Percentiles rank a stretch among this genome's conserved stretches.
phyloP scores from a whole-genome alignment of 2,797 vertebrate species.

The Sparus aurata region DNA sequence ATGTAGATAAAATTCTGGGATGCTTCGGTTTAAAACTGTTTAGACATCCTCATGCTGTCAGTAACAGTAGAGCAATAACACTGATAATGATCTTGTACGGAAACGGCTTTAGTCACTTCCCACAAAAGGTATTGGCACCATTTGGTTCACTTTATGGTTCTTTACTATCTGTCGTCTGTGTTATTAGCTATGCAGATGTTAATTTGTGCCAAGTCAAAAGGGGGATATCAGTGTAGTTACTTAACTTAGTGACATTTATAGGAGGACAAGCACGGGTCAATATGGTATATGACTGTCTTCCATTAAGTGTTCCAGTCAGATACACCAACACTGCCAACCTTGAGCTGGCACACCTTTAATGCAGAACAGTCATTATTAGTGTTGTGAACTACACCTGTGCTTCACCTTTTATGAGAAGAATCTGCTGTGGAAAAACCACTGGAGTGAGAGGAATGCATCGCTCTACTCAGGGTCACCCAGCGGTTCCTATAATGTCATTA shows the following conservation, averaged over 20 bases:
- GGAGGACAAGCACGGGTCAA: background rate
- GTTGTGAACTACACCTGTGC: constrained; percentile 4
- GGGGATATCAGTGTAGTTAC: background rate
- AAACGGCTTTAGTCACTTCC: background rate
- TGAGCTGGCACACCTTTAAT: constrained; percentile 1
- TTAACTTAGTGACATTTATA: background rate
- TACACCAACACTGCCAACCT: background rate
- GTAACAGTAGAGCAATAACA: background rate
- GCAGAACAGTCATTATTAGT: constrained; percentile 10
- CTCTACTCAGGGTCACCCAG: background rate
- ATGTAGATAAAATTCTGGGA: background rate
- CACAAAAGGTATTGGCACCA: background rate
- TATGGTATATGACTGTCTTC: background rate
- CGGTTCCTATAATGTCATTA: background rate
- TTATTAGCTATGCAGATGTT: background rate
- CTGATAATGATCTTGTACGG: background rate
- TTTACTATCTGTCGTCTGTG: background rate
- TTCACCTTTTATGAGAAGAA: constrained; percentile 9
- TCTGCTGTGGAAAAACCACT: background rate
- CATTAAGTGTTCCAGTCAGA: constrained; percentile 1
- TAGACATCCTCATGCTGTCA: background rate
- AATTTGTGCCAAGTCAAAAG: background rate
- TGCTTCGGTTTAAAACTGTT: background rate
- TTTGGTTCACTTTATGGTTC: background rate
- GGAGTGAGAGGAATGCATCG: background rate